phyloP scores from a whole-genome alignment of 2,888 invertebrate genomes.

The Rhagium mordax region DNA sequence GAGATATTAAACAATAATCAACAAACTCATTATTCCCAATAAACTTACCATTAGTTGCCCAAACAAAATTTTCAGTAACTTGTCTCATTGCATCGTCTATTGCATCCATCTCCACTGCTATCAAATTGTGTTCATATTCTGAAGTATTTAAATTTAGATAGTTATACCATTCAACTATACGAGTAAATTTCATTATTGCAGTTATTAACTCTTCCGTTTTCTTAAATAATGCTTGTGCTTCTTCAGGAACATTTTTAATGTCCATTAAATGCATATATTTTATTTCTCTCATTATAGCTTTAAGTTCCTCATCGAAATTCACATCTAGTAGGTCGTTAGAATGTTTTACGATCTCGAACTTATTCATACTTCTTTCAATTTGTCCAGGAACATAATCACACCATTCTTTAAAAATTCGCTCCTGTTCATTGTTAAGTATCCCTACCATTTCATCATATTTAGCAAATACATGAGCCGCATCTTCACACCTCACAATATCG shows the following conservation, averaged over 20 bases:
- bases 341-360: constrained; percentile 75
- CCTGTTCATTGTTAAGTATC: constrained; percentile 77
- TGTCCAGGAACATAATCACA: constrained; percentile 76
- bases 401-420: constrained; percentile 81
- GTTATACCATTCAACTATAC: constrained; percentile 89
- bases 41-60: constrained; percentile 83
- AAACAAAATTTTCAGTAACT: constrained; percentile 81
- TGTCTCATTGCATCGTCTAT: constrained; percentile 81
- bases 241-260: constrained; percentile 75
- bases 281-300: constrained; percentile 84
- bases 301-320: constrained; percentile 81
- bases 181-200: constrained; percentile 67
- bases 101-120: constrained; percentile 82
- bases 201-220: constrained; percentile 79
- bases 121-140: constrained; percentile 83
- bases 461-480: constrained; percentile 71
- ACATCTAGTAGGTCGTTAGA: constrained; percentile 71
- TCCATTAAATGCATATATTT: constrained; percentile 76
- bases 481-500: constrained; percentile 75
- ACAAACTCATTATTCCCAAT: no score
- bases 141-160: constrained; percentile 82
- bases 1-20: no score
- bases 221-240: constrained; percentile 77
- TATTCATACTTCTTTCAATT: constrained; percentile 76
- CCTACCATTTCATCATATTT: constrained; percentile 80